These are phyloP conservation scores for Meliscaeva auricollis DNA, from an alignment of 2,888 invertebrate species.

Conservation along the genomic window DNA sequence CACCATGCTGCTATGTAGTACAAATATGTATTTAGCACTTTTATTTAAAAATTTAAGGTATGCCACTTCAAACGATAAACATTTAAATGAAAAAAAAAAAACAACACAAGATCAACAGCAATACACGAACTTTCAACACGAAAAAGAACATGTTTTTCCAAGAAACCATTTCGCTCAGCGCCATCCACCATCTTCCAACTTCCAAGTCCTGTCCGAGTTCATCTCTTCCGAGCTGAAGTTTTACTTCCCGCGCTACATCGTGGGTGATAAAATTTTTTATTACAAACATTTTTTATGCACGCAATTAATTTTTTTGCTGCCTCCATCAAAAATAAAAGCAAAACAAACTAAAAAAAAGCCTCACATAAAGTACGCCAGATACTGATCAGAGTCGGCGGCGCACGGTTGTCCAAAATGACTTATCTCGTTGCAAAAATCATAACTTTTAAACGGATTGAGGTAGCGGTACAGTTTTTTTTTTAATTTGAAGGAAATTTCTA, in stretches of 20 bases:
- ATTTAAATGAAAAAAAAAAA: slow-evolving; percentile 11
- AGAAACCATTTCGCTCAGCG: slow-evolving; percentile 69
- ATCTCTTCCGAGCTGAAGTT: neutral
- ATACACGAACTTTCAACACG: slow-evolving; percentile 50
- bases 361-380: slow-evolving; percentile 72
- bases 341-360: slow-evolving; percentile 40
- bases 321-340: slow-evolving; percentile 27
- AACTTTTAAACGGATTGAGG: too few species aligned
- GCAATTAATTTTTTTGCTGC: slow-evolving; percentile 64
- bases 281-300: slow-evolving; percentile 65
- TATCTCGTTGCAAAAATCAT: too few species aligned
- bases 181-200: slow-evolving; percentile 39
- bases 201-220: neutral
- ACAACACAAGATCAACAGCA: neutral
- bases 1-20: neutral
- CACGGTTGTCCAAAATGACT: too few species aligned
- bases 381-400: slow-evolving; percentile 52
- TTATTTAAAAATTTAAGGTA: neutral
- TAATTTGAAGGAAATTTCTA: too few species aligned
- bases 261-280: slow-evolving; percentile 75
- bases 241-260: slow-evolving; percentile 51
- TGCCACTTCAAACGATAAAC: slow-evolving; percentile 7
- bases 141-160: slow-evolving; percentile 46
- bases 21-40: neutral
- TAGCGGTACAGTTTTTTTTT: too few species aligned